phyloP scores from a whole-genome alignment of 2,113 vertebrate genomes.

The Nycticorax nycticorax region DNA sequence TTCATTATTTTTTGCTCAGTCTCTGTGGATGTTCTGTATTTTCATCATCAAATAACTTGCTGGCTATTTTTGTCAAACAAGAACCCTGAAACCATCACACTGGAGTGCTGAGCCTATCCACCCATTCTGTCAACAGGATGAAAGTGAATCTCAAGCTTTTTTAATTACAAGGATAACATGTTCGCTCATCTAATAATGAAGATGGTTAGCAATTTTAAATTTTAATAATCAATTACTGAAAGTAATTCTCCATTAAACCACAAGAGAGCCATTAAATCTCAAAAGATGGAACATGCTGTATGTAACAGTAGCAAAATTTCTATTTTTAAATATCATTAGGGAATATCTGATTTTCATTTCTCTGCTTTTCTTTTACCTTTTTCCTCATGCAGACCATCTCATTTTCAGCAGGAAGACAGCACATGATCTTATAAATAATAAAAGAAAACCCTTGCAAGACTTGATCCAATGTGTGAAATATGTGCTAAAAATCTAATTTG shows the following conservation, averaged over 20 bases:
- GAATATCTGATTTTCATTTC: constrained; percentile 87
- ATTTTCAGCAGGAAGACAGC: constrained; percentile 82
- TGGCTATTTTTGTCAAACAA: constrained; percentile 83
- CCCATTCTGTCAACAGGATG: constrained; percentile 84
- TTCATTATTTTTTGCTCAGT: constrained; percentile 73
- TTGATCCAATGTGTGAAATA: constrained; percentile 80
- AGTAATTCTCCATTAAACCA: constrained; percentile 96
- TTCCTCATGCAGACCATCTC: constrained; percentile 84
- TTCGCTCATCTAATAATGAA: constrained; percentile 95
- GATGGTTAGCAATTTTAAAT: constrained; percentile 97
- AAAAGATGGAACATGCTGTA: constrained; percentile 89
- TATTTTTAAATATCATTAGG: constrained; percentile 95
- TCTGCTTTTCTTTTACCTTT: constrained; percentile 87
- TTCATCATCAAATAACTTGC: constrained; percentile 77
- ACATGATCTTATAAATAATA: constrained; percentile 84
- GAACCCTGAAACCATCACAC: constrained; percentile 78
- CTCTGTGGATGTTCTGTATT: constrained; percentile 71
- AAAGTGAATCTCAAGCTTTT: constrained; percentile 89
- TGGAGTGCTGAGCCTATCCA: constrained; percentile 71
- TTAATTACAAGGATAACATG: constrained; percentile 98
- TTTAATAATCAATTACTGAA: constrained; percentile 99
- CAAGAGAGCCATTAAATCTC: constrained; percentile 97
- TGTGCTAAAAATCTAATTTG: constrained; percentile 83
- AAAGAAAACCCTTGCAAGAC: constrained; percentile 81
- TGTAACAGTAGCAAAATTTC: constrained; percentile 86